Evolutionary conservation across 2,797 vertebrate genomes (phyloP), one percentile per base, ranked within the genome.

Genomic region (Enteromius treurensis): DNA sequence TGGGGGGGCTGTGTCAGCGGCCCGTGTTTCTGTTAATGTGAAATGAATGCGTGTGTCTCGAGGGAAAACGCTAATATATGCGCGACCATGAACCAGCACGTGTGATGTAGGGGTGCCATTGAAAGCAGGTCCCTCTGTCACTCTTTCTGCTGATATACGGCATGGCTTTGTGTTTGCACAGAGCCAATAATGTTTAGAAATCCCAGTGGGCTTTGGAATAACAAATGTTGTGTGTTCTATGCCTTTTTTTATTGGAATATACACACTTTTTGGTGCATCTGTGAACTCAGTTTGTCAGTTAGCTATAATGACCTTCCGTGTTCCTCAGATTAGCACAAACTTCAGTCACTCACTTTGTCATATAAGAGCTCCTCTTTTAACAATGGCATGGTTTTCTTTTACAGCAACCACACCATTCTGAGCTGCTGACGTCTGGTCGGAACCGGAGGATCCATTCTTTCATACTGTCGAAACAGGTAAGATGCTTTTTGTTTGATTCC

Each of bases 11-110:
- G 87, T 88, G 26, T 60, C 64, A 26, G 53, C 69, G 68, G 77
- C 81, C 81, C 82, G 74, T 89, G 90, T 93, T 93, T 92, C 92
- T 91, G 84, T 85, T 92, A 92, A 92, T 92, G 89, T 85, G 82
- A 91, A 93, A 93, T 94, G 89, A 93, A 93, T 92, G 87, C 77
- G 84, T 74, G 73, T 65, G 89, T 90, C 93, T 90, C 89, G 55
- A 79, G 91, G 91, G 91, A 92, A 88, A 90, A 85, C 68, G 75
- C 86, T 94, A 92, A 94, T 92, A 87, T 88, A 93, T 94, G 93
- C 88, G 19, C 7, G 75, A 87, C 89, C 93, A 94, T 80, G 90
- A 47, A 87, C 78, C 79, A 87, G 87, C 83, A 80, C 75, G 83
- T 85, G 79, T 77, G 70, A 69, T 81, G 47, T 80, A 70, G 82